Conservation (phyloP, 2,797 vertebrate genomes). For the Hydrolagus colliei region DNA sequence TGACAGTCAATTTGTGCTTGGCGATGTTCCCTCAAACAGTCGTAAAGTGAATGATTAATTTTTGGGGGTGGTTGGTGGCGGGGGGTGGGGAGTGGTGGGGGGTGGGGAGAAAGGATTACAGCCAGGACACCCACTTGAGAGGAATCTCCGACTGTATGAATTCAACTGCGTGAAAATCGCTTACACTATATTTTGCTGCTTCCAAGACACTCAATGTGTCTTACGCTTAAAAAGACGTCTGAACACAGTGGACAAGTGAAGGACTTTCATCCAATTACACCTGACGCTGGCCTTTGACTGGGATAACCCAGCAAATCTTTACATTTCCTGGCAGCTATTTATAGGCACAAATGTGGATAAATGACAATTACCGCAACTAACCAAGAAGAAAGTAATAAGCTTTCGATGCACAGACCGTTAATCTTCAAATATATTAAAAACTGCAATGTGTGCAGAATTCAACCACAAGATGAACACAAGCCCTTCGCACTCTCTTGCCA, state of each 20-base stretch:
- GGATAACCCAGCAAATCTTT: not conserved
- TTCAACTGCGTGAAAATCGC: slow-evolving; percentile 1
- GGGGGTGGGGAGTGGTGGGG: too few relatives aligned
- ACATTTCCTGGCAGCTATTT: not conserved
- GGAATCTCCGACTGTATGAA: not conserved
- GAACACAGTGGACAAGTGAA: not conserved
- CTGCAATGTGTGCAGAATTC: not conserved
- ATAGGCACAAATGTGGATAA: slow-evolving; percentile 25
- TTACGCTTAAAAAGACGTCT: not conserved
- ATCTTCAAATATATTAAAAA: slow-evolving; percentile 14
- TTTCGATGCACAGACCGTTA: slow-evolving; percentile 12
- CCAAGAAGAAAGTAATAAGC: slow-evolving; percentile 12
- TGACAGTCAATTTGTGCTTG: too few relatives aligned
- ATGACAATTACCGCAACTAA: not conserved
- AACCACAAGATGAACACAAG: not conserved
- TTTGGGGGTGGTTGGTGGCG: too few relatives aligned
- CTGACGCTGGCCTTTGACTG: not conserved
- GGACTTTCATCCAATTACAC: not conserved
- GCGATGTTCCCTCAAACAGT: too few relatives aligned
- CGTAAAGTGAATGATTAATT: too few relatives aligned
- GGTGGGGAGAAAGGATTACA: too few relatives aligned
- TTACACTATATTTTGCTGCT: not conserved
- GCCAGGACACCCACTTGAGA: not conserved
- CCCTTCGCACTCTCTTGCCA: not conserved
- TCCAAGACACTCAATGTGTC: too few relatives aligned